Conservation (phyloP, 2,888 invertebrate genomes). For the Pseudococcus viburni region DNA sequence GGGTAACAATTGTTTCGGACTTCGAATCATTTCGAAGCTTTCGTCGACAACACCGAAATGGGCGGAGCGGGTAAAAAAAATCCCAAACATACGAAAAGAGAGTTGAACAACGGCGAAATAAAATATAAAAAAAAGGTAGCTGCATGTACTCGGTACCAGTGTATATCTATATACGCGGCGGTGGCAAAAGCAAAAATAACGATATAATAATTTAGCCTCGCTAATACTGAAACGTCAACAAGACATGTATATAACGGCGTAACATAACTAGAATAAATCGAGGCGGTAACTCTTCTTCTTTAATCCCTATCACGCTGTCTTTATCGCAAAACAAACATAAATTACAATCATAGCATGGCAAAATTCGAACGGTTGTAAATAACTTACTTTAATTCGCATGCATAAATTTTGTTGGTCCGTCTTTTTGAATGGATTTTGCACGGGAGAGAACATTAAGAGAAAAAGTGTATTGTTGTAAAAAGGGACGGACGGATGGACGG, state of each 20-base stretch:
- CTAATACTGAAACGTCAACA: slow-evolving; percentile 50
- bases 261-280: slow-evolving; percentile 53
- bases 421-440: slow-evolving; percentile 57
- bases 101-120: background rate
- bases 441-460: slow-evolving; percentile 35
- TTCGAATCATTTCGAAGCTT: too few relatives aligned
- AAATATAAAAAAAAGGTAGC: background rate
- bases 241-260: slow-evolving; percentile 50
- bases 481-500: background rate
- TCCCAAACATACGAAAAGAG: background rate
- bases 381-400: slow-evolving; percentile 66
- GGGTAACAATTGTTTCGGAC: too few relatives aligned
- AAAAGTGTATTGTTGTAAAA: slow-evolving; percentile 52
- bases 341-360: slow-evolving; percentile 60
- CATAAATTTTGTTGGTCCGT: slow-evolving; percentile 65
- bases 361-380: slow-evolving; percentile 63
- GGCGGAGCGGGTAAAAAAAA: background rate
- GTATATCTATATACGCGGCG: background rate
- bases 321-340: slow-evolving; percentile 63
- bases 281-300: slow-evolving; percentile 57
- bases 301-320: slow-evolving; percentile 58
- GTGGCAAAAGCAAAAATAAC: slow-evolving; percentile 15
- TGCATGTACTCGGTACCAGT: background rate
- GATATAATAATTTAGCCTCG: slow-evolving; percentile 50
- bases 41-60: too few relatives aligned